Evolutionary conservation across 2,113 vertebrate species (phyloP), one percentile per base, ranked within the genome.

Genomic region (Clarias magur): DNA sequence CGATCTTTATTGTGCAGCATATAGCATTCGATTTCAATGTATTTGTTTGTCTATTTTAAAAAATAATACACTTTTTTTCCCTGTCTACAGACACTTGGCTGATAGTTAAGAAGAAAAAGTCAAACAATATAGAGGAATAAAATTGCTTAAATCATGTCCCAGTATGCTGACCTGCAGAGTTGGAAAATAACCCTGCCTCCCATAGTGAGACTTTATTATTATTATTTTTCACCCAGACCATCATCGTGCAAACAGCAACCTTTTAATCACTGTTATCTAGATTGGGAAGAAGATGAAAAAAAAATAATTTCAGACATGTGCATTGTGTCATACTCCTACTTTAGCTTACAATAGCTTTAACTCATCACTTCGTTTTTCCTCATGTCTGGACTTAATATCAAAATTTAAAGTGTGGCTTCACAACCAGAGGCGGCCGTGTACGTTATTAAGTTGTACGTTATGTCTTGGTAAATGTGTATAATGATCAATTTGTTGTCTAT

Each of bases 1-100:
- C 88, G 85, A 88, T 80, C 88, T 89, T 92, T 93, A 88, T 92
- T 89, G 85, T 85, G 86, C 86, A 83, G 67, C 87, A 89, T 72
- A 90, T 86, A 91, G 89, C 88, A 89, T 88, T 87, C 88, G 82
- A 86, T 89, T 91, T 89, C 48, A 30, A 67, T 68, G 84, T 76
- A 88, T 57, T 88, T 89, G 83, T 90, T 90, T 92, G 84, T 59
- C 17, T 62, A 86, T 84, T 56, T 68, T 57, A 65, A 68, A 63
- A 30, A 48, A 48, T 48, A 48, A 48, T 48, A 48, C 7, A 48
- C 48, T 9, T 15, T 17, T 16, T 19, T 16, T n/a, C 0, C 10
- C 17, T 19, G 25, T 27, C 15, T 79, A 79, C 53, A 30, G 6
- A 38, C 5, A 38, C 27, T 80, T n/a, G 30, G 16, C 30, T 80